Base-by-base conservation (phyloP, 2,797 vertebrate species). In the Anabacerthia variegaticeps region DNA sequence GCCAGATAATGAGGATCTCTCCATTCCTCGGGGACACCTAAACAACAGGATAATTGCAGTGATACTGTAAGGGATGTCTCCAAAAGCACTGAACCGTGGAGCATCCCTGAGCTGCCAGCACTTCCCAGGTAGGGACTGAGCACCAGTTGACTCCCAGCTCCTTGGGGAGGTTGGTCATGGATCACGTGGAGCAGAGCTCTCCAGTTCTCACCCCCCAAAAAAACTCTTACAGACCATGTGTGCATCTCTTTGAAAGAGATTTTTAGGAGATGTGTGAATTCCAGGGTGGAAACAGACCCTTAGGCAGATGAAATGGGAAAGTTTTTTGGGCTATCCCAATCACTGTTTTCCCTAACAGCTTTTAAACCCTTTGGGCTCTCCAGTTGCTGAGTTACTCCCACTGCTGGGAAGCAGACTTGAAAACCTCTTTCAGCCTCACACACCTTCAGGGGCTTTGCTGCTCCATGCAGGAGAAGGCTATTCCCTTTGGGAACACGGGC, bases 181-280 rank as follows among this genome's bases (percentile, higher is more conserved):
- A 55, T 20, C 55, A 44, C 1, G 0, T 8, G 52, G 27, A 82
- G 32, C 24, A 84, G 39, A 71, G 10, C 6, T 93, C n/a, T 39
- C 15, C 7, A 20, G 9, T 44, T 41, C 52, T 74, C 28, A 52
- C 46, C 21, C 44, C 46, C 19, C 21, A 11, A 44, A 3, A 36
- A 13, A 3, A 3, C 18, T 37, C 39, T 51, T 7, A 7, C 0
- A 1, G 32, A 41, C 17, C 7, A 23, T 10, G 5, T 3, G 1
- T 2, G 22, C 30, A 11, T 6, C 26, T 62, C 28, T 27, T 74
- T 30, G 28, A 1, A 4, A 55, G 20, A 51, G 24, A 56, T 37
- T 68, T 68, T 66, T 14, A 49, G 48, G 63, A 66, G 9, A 18
- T 5, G 2, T 36, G 27, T 4, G 55, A 82, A 62, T 74, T 49